These are phyloP conservation scores for Conus canariensis DNA, from an alignment of 2,888 invertebrate genomes.

Conservation along the genomic window DNA sequence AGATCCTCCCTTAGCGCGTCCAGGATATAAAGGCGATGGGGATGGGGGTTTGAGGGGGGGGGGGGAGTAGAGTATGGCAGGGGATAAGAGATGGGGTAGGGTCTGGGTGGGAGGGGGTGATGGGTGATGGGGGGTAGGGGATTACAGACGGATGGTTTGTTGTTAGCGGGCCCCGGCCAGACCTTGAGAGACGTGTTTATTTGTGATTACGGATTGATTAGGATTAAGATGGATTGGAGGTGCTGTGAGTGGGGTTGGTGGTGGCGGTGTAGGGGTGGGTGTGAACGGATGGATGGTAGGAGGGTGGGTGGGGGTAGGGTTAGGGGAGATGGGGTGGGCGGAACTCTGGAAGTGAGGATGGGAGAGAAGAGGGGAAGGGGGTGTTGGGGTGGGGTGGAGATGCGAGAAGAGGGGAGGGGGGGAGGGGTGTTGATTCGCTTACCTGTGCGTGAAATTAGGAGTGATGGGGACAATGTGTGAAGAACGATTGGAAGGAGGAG, in stretches of 20 bases:
- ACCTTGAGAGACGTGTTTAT: not conserved
- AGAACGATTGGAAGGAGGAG: not conserved
- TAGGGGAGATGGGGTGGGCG: not conserved
- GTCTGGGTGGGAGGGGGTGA: not conserved
- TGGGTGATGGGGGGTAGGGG: not conserved
- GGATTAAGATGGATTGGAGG: conserved; percentile 30
- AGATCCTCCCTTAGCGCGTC: no score
- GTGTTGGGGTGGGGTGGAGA: not conserved
- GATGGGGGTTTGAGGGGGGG: no score
- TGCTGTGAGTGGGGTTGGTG: not conserved
- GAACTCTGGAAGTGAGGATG: no score
- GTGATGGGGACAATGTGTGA: conserved; percentile 25
- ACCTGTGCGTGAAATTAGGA: conserved; percentile 3
- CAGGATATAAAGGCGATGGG: no score
- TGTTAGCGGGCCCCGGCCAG: not conserved
- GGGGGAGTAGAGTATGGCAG: no score
- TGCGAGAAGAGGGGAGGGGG: not conserved
- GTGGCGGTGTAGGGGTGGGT: not conserved
- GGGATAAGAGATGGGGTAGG: no score
- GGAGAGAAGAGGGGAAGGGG: not conserved
- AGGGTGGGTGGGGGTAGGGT: not conserved
- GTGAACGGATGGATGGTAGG: no score
- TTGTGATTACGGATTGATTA: conserved; percentile 35
- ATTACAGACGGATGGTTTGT: not conserved
- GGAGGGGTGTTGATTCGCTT: conserved; percentile 7